Percentiles rank a stretch among this genome's conserved stretches.
These are phyloP conservation scores for Tachina fera DNA, from an alignment of 2,888 invertebrate genomes.

Conservation along the genomic window DNA sequence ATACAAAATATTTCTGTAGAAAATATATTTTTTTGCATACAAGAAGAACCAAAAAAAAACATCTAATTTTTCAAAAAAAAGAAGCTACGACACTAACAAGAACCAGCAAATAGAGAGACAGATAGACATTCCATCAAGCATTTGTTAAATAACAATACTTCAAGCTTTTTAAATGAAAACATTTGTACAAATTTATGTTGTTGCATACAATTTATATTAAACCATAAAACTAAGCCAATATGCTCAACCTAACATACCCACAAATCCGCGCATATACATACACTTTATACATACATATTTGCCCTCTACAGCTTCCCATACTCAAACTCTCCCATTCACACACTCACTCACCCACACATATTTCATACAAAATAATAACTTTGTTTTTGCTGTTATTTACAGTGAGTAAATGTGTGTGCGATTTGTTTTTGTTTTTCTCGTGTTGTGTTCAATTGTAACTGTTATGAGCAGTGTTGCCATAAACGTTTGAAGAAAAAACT, in stretches of 20 bases:
- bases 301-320: not conserved
- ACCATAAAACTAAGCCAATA: conserved; percentile 72
- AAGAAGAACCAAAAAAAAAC: not conserved
- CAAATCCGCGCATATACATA: not conserved
- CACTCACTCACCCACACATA: not conserved
- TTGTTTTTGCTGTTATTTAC: conserved; percentile 32
- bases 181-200: not conserved
- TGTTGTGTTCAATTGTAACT: conserved; percentile 18
- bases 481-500: too few relatives aligned
- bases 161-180: conserved; percentile 10
- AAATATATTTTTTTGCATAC: not conserved
- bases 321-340: not conserved
- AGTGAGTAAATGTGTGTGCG: conserved; percentile 10
- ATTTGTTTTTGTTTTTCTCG: not conserved
- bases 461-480: not conserved
- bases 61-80: conserved; percentile 5
- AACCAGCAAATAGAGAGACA: not conserved
- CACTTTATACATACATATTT: not conserved
- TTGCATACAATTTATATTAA: conserved; percentile 62
- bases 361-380: conserved; percentile 41
- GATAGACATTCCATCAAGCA: not conserved
- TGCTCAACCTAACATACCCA: conserved; percentile 32
- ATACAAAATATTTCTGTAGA: not conserved
- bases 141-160: conserved; percentile 24
- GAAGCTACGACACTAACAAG: not conserved